phyloP scores from a whole-genome alignment of 2,113 vertebrate genomes.

The Casuarius casuarius region DNA sequence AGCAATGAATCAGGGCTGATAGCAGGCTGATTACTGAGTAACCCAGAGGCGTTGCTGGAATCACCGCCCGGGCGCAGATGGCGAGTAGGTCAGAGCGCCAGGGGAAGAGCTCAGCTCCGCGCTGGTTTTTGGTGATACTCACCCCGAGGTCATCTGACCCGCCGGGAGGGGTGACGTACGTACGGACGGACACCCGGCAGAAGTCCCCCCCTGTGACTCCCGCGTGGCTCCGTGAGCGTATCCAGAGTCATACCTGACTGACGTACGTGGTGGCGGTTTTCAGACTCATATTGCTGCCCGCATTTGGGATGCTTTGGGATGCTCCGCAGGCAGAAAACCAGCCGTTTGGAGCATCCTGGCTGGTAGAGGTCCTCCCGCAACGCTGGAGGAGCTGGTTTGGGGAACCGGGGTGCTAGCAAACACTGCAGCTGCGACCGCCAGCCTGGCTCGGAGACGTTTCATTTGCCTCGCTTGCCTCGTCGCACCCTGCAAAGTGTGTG shows the following conservation, averaged over 20 bases:
- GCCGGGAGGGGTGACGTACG: background rate
- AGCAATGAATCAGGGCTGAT: constrained; percentile 36
- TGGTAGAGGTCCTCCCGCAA: background rate
- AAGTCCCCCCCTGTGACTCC: background rate
- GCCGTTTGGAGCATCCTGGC: background rate
- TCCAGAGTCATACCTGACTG: background rate
- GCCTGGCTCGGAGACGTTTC: background rate
- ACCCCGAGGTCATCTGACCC: background rate
- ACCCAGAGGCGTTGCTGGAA: background rate
- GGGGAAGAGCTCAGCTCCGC: background rate
- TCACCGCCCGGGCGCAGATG: background rate
- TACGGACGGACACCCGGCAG: background rate
- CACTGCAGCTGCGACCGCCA: background rate
- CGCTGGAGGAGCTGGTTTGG: background rate
- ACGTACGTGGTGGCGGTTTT: constrained; percentile 34
- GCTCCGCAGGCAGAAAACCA: background rate
- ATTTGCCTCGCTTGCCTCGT: background rate
- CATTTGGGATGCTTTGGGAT: background rate
- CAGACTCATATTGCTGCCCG: constrained; percentile 29
- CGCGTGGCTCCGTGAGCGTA: background rate
- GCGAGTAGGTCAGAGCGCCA: background rate
- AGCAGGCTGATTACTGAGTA: background rate
- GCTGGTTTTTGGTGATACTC: background rate
- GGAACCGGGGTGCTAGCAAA: background rate
- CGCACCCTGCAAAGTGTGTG: background rate